Evolutionary conservation across 2,113 vertebrate species (phyloP), one percentile per base, ranked within the genome.

Genomic region (Apteryx owenii): DNA sequence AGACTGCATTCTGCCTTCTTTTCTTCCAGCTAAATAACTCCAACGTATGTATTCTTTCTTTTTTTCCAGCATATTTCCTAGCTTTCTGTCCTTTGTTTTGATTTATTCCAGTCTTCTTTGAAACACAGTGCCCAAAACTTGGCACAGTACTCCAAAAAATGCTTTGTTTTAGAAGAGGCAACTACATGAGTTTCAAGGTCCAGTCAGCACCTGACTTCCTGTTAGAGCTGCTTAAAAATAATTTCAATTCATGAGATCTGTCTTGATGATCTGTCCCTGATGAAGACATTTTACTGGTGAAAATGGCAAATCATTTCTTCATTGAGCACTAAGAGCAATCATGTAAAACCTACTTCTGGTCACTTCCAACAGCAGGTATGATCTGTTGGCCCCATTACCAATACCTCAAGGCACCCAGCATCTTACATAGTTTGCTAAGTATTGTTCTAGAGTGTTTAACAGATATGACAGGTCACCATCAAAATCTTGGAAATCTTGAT

Each of bases 21-120:
- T 93, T 71, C 50, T 84, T 72, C 36, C 56, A 94, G 66, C 13
- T 76, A 85, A 91, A 86, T 87, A 94, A 71, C 76, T 89, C 23
- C 28, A 69, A 17, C 18, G 66, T 86, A 71, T 36, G 40, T 61
- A 81, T 92, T 95, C 48, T 79, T 89, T 91, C 51, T 4, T 82
- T 91, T 91, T 61, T 17, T 58, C 3, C 56, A 87, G 42, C 14
- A 11, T 88, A 76, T 93, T 96, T 90, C 50, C 28, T 68, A 79
- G 40, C 38, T 56, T 89, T 94, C 44, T 33, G 75, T 79, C 46
- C 51, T 87, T 76, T 82, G 46, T 94, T 93, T 89, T 48, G 31
- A 53, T 80, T 84, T 85, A 84, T 85, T 95, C 40, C 51, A 81
- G n/a, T n/a, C 38, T 82, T 88, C 44, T 81, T 72, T 79, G n/a